Conservation (phyloP, 2,888 invertebrate genomes). For the Stenichneumon culpator region DNA sequence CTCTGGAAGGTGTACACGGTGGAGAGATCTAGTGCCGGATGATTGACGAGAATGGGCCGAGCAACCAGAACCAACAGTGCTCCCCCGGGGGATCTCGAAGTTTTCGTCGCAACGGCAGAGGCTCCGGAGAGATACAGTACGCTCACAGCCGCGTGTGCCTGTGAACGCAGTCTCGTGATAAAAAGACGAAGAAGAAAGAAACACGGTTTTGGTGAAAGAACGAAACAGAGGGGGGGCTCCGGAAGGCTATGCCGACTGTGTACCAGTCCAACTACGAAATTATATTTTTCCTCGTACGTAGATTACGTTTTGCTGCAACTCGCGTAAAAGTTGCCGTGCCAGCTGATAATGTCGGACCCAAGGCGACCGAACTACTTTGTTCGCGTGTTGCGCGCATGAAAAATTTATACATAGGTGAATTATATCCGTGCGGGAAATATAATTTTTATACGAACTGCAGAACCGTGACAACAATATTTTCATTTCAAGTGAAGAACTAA, state of each 20-base stretch:
- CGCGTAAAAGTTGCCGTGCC: background rate
- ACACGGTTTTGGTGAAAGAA: conserved; percentile 26
- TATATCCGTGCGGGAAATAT: background rate
- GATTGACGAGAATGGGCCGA: conserved; percentile 53
- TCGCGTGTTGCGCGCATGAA: background rate
- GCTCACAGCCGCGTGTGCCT: background rate
- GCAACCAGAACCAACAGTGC: conserved; percentile 43
- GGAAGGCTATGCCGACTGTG: background rate
- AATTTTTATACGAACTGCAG: background rate
- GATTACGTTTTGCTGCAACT: conserved; percentile 7
- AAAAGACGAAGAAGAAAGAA: conserved; percentile 28
- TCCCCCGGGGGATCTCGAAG: conserved; percentile 48
- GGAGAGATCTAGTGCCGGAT: conserved; percentile 38
- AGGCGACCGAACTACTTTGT: background rate
- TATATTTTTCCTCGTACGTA: conserved; percentile 15
- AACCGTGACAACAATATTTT: background rate
- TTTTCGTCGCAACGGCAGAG: conserved; percentile 43
- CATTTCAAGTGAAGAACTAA: background rate
- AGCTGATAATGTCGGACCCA: background rate
- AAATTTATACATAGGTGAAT: background rate
- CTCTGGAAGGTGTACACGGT: background rate
- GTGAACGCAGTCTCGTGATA: conserved; percentile 18
- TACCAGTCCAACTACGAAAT: conserved; percentile 15
- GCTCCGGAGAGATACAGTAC: conserved; percentile 35
- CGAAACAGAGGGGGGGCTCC: background rate